These are phyloP conservation scores for Corythornis vintsioides DNA, from an alignment of 2,113 vertebrate genomes.

Conservation along the genomic window DNA sequence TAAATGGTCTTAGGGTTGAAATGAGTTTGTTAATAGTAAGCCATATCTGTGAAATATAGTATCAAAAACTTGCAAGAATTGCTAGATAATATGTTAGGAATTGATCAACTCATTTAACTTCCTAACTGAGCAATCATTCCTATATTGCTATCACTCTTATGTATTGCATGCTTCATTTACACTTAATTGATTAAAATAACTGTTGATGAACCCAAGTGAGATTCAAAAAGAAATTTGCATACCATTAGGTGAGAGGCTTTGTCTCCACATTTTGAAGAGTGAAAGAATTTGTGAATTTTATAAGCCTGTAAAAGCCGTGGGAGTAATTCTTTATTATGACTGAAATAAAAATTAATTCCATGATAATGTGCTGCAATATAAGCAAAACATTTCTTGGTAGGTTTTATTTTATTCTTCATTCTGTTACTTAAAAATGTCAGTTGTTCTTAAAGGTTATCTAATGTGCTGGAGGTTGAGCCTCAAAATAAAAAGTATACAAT, in stretches of 20 bases:
- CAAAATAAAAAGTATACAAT: background rate
- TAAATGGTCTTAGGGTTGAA: background rate
- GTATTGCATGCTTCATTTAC: background rate
- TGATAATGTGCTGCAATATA: background rate
- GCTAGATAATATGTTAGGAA: background rate
- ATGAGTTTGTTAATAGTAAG: background rate
- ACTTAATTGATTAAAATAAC: slow-evolving; percentile 5
- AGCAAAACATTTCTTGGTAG: background rate
- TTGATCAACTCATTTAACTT: background rate
- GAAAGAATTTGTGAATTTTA: slow-evolving; percentile 5
- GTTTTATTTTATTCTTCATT: background rate
- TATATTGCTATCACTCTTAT: background rate
- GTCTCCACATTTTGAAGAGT: background rate
- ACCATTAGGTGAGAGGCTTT: background rate
- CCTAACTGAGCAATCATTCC: background rate
- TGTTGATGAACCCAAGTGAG: background rate
- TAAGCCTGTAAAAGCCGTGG: background rate
- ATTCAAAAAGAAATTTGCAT: background rate
- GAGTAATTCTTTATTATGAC: slow-evolving; percentile 2
- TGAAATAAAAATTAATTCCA: background rate
- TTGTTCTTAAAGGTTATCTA: background rate
- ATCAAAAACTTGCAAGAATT: background rate
- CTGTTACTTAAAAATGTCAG: background rate
- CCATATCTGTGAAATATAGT: background rate
- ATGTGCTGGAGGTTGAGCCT: background rate